Base-by-base conservation (phyloP, 1,140 invertebrate species). In the Drosophila parvula region DNA sequence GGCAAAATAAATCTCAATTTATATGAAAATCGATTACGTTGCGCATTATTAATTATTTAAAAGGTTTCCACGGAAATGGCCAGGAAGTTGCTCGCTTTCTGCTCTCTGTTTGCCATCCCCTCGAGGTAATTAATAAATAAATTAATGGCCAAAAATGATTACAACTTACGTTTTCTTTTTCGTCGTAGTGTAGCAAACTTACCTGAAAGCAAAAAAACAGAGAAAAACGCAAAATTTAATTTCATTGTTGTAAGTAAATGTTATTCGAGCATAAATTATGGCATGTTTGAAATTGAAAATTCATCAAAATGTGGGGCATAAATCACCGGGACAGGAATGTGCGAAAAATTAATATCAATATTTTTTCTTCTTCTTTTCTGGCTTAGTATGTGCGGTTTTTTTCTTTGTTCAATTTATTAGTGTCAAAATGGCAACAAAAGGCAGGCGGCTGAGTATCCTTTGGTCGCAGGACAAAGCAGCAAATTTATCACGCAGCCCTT, bases 101-200 rank as follows among this genome's bases (percentile, higher is more conserved):
- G 59, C 22, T 28, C 12, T 43, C 41, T 55, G 16, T 48, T 48
- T 47, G 14, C 27, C 41, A 43, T 41, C 47, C 43, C 56, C 60
- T 56, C 22, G 57, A 50, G 75, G 64, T 74, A 70, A 55, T 77
- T 78, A 81, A 76, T 83, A 73, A 78, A 89, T 71, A 77, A 80
- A 63, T 63, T 53, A 69, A 44, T 74, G 63, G 48, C 65, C 47
- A 69, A 69, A 40, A 67, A 67, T 67, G 36, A 67, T 67, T 53
- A 8, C 32, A 41, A 90, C 86, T 90, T 91, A 90, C 88, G 88
- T 90, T 90, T 89, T 90, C 88, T 84, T 90, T 90, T 69, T 84
- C 88, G 71, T 90, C 89, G 88, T 75, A 81, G 73, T 78, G 74
- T 22, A 22, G 22, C 78, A 79, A 75, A 90, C 88, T 90, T 90